Base-by-base conservation (phyloP, 2,113 vertebrate genomes). In the Oryzias javanicus region DNA sequence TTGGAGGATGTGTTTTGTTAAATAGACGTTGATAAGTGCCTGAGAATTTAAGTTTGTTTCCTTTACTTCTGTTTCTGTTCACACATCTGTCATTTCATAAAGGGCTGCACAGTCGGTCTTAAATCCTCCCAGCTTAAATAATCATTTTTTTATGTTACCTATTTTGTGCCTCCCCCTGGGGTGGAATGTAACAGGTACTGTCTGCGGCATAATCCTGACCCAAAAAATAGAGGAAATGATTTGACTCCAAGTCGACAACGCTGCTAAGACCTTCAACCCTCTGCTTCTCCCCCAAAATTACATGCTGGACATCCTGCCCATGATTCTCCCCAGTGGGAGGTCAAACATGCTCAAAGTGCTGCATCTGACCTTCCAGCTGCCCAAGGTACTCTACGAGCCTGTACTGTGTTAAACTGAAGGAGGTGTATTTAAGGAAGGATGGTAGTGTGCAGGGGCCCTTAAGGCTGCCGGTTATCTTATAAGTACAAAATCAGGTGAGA, bases 261-360 rank as follows among this genome's bases (percentile, higher is more conserved):
- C 35, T 41, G 18, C 41, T 2, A 42, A 54, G 35, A 14, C 18
- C 12, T 54, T 54, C 13, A n/a, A 6, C n/a, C 50, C 50, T 12
- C 22, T 47, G 4, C 40, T 67, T 4, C 10, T 59, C 15, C 42
- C 42, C 14, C 6, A 19, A 14, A 50, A 50, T 41, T 52, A 29
- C 48, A 45, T 13, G 17, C 53, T 66, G 49, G 14, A 50, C 24
- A 25, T 54, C 18, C 13, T 41, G 6, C 64, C 55, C 5, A 25
- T 59, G 4, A 2, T 40, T 4, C 40, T 10, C 4, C 12, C 18
- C 1, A 22, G 15, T 16, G 2, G 1, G 10, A 0, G 4, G 4
- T 2, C 3, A 17, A 4, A 22, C 3, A 0, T 1, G 4, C 25
- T 52, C 12, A 59, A 41, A 4, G 63, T 57, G 17, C 17, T 50